Evolutionary conservation across 2,113 vertebrate genomes (phyloP).

Genomic region (Climacteris rufus): DNA sequence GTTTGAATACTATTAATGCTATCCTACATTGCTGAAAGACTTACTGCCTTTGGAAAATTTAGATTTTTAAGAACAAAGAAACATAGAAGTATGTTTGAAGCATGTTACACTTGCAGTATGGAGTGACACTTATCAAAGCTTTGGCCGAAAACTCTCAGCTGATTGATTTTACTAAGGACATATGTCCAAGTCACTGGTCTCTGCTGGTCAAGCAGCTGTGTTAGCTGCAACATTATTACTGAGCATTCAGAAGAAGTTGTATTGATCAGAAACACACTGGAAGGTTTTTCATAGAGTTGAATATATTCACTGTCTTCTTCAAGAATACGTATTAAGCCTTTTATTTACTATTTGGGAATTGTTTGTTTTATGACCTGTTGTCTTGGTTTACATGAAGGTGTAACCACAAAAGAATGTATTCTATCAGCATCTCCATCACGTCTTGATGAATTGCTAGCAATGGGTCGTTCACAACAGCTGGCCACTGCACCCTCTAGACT

Average conservation of each 20-base stretch:
- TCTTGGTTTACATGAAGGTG: too few species aligned
- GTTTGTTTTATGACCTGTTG: not conserved
- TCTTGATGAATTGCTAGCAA: too few species aligned
- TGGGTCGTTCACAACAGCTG: too few species aligned
- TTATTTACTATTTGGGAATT: not conserved
- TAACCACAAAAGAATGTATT: too few species aligned
- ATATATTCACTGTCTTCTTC: not conserved
- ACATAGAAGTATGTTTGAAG: not conserved
- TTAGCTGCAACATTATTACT: not conserved
- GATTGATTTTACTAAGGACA: not conserved
- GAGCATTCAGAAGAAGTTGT: not conserved
- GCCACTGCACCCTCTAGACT: too few species aligned
- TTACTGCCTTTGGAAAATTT: not conserved
- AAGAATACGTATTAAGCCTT: not conserved
- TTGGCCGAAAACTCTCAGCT: not conserved
- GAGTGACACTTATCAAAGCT: not conserved
- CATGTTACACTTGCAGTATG: not conserved
- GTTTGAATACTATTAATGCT: not conserved
- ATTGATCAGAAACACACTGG: not conserved
- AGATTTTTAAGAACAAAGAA: not conserved
- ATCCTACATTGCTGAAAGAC: not conserved
- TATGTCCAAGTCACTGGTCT: not conserved
- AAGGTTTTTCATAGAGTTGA: not conserved
- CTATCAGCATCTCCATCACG: too few species aligned
- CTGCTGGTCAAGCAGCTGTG: not conserved